Percentiles rank a stretch among this genome's conserved stretches.
Evolutionary conservation across 2,113 vertebrate species (phyloP).

Genomic region (Triplophysa siluroides): DNA sequence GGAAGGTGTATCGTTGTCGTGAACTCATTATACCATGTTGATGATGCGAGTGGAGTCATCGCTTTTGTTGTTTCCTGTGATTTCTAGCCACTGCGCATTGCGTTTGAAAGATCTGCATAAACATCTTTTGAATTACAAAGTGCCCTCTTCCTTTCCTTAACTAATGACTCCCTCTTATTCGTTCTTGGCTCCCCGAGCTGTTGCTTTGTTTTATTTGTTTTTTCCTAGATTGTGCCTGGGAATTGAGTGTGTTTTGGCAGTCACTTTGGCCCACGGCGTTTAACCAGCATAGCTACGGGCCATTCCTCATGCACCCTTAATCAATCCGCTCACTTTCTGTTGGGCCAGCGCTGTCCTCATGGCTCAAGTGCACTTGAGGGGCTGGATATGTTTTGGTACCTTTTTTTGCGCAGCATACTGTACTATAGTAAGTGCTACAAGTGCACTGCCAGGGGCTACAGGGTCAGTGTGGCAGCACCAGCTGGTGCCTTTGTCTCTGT

Average conservation of each 20-base stretch:
- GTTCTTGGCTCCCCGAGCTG: slow-evolving; percentile 42
- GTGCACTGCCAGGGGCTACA: slow-evolving; percentile 31
- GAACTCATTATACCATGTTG: slow-evolving; percentile 38
- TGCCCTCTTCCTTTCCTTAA: slow-evolving; percentile 16
- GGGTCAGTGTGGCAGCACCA: slow-evolving; percentile 48
- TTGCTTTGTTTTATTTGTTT: slow-evolving; percentile 40
- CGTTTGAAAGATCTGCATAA: slow-evolving; percentile 27
- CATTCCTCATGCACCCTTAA: slow-evolving; percentile 29
- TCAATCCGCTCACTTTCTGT: slow-evolving; percentile 13
- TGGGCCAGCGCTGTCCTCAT: slow-evolving; percentile 21
- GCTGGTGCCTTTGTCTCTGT: slow-evolving; percentile 62
- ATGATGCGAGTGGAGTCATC: slow-evolving; percentile 18
- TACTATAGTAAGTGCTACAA: slow-evolving; percentile 13
- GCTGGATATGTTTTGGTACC: slow-evolving; percentile 21
- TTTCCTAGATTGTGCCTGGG: slow-evolving; percentile 40
- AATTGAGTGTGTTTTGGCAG: slow-evolving; percentile 44
- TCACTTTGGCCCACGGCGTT: slow-evolving; percentile 31
- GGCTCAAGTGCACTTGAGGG: slow-evolving; percentile 24
- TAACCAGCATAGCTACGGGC: slow-evolving; percentile 33
- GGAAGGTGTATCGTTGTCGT: slow-evolving; percentile 10
- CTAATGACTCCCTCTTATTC: slow-evolving; percentile 35
- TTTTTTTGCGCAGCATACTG: neutral
- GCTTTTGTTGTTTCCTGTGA: slow-evolving; percentile 39
- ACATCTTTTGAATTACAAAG: slow-evolving; percentile 32
- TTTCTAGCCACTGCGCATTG: slow-evolving; percentile 22